Percentiles rank a stretch among this genome's conserved stretches.
Conservation (phyloP, 2,113 vertebrate genomes). For the Xerus inauris region DNA sequence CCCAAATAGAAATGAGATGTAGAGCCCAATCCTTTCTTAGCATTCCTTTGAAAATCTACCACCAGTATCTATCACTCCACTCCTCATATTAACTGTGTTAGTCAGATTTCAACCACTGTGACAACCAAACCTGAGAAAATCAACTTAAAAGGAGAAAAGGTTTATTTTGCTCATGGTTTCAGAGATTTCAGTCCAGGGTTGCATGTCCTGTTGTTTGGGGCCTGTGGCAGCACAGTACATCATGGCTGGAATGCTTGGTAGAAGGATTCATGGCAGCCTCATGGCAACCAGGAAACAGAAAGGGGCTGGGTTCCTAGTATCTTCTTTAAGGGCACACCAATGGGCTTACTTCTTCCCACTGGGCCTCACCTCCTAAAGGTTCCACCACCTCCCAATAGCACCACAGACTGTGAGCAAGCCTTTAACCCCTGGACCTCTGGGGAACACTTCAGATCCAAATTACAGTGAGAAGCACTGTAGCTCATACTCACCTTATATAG, state of each 20-base stretch:
- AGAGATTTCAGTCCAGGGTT: not conserved
- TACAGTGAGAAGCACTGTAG: not conserved
- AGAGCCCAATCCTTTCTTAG: not conserved
- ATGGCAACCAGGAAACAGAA: not conserved
- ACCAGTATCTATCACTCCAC: not conserved
- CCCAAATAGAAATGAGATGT: not conserved
- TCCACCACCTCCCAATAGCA: not conserved
- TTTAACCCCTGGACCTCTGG: not conserved
- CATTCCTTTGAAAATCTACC: not conserved
- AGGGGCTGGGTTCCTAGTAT: not conserved
- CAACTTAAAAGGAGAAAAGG: not conserved
- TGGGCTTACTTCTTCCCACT: not conserved
- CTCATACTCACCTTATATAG: not conserved
- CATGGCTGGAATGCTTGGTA: not conserved
- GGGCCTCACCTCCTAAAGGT: not conserved
- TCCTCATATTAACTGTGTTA: not conserved
- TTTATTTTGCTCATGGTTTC: not conserved
- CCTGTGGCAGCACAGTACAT: not conserved
- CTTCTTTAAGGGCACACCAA: not conserved
- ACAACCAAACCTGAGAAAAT: not conserved
- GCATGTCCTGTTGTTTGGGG: not conserved
- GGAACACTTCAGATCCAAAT: not conserved
- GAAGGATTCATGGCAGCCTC: not conserved
- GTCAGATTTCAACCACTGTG: not conserved
- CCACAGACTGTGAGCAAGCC: not conserved